A percentile compares a stretch with the other conserved stretches of the same genome.
Conservation (phyloP, 2,113 vertebrate genomes). For the Protomyctophum bolini region DNA sequence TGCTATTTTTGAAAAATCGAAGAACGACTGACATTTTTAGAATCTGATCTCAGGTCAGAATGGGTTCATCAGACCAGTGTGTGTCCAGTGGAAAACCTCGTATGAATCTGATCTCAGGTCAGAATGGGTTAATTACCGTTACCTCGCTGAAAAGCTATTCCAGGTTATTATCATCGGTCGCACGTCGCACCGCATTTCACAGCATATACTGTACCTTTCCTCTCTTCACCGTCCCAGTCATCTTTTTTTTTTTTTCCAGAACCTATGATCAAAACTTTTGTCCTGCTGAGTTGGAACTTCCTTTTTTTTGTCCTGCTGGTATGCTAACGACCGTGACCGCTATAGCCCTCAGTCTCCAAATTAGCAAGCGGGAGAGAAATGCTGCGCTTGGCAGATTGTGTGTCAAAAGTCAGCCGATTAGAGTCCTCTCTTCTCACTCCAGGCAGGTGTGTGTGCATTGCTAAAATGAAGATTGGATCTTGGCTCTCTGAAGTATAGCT, state of each 20-base stretch:
- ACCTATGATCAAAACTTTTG: constrained; percentile 34
- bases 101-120: too few species aligned
- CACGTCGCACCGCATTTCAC: neutral
- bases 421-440: constrained; percentile 8
- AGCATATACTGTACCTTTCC: neutral
- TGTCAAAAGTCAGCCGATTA: constrained; percentile 49
- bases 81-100: too few species aligned
- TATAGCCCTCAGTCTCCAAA: constrained; percentile 30
- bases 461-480: neutral
- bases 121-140: constrained; percentile 59
- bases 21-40: too few species aligned
- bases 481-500: constrained; percentile 18
- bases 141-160: constrained; percentile 37
- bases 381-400: constrained; percentile 47
- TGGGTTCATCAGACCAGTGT: too few species aligned
- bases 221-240: neutral
- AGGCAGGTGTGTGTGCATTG: constrained; percentile 31
- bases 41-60: too few species aligned
- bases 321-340: constrained; percentile 30
- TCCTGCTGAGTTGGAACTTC: constrained; percentile 10
- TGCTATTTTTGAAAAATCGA: too few species aligned
- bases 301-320: neutral
- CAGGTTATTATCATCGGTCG: constrained; percentile 21
- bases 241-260: constrained; percentile 8
- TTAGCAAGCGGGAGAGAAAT: constrained; percentile 35